phyloP scores from a whole-genome alignment of 2,797 vertebrate genomes.

The Pristis pectinata region DNA sequence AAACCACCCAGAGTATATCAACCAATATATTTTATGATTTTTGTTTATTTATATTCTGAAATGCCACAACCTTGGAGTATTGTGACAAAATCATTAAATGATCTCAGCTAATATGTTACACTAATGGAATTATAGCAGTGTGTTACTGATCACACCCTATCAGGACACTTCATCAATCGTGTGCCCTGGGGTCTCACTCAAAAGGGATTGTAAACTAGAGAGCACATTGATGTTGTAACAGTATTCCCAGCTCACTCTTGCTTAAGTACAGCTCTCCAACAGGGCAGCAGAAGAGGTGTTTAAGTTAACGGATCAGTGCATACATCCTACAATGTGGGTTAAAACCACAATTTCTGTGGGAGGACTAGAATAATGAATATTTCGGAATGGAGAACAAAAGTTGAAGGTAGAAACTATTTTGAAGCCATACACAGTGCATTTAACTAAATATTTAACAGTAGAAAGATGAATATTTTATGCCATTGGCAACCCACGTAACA shows the following conservation, averaged over 20 bases:
- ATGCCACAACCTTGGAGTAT: not conserved
- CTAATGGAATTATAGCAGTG: not conserved
- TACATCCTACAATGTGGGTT: not conserved
- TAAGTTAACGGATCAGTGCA: not conserved
- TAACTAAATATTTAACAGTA: slow-evolving; percentile 34
- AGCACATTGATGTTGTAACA: not conserved
- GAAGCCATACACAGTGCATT: not conserved
- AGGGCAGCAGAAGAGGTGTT: not conserved
- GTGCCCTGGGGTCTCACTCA: not conserved
- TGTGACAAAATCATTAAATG: not conserved
- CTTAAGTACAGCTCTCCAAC: not conserved
- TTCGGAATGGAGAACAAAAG: not conserved
- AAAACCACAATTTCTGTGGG: slow-evolving; percentile 6
- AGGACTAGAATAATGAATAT: slow-evolving; percentile 8
- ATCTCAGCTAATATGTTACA: not conserved
- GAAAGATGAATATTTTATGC: not conserved
- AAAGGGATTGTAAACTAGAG: not conserved
- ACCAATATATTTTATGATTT: not conserved
- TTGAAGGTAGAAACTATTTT: slow-evolving; percentile 20
- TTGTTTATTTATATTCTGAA: not conserved
- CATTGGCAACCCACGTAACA: slow-evolving; percentile 11
- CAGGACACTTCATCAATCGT: not conserved
- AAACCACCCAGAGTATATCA: not conserved
- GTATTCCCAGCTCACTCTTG: not conserved
- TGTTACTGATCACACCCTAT: not conserved